Base-by-base conservation (phyloP, 2,113 vertebrate genomes). In the Cinclus cinclus region DNA sequence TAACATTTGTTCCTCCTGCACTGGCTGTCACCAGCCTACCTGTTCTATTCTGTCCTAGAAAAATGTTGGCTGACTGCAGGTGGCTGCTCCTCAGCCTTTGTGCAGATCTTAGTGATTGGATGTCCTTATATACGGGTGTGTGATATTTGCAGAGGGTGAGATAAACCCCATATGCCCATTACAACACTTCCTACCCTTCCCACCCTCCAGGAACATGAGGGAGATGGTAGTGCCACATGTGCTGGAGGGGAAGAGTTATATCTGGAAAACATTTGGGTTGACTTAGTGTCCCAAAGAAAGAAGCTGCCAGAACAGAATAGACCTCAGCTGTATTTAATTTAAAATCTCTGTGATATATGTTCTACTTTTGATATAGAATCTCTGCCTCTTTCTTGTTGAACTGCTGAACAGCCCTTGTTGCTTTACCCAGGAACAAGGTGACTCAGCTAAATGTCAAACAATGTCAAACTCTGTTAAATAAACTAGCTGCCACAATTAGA, bases 361-460 rank as follows among this genome's bases (percentile, higher is more conserved):
- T 90, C 81, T 94, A 84, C 81, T 94, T 95, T 80, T 84, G 81
- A 92, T 94, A 89, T 56, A 1, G 0, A 93, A 78, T 91, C 90
- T 88, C 78, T 91, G 60, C 79, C 53, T 87, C 65, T 89, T 92
- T 86, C 83, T 83, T 91, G 75, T 65, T 82, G 86, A 93, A 75
- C 82, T 96, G 78, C 78, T 94, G 94, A 70, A 75, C 91, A 92
- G 85, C 39, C 77, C 77, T 89, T 85, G 90, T 82, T 97, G 87
- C 94, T 86, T 94, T 95, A 81, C 67, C 65, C 62, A 0, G 78
- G 77, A 93, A 95, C 95, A 94, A 95, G 89, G 92, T 95, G 95
- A 96, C 93, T 95, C 89, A 88, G 76, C 92, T 92, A 63, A 94
- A 94, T 82, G 90, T 94, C 80, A 96, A 93, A 96, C 90, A 95